Percentiles rank a stretch among this genome's conserved stretches.
Conservation (phyloP, 1,140 invertebrate species). For the Temnothorax longispinosus region DNA sequence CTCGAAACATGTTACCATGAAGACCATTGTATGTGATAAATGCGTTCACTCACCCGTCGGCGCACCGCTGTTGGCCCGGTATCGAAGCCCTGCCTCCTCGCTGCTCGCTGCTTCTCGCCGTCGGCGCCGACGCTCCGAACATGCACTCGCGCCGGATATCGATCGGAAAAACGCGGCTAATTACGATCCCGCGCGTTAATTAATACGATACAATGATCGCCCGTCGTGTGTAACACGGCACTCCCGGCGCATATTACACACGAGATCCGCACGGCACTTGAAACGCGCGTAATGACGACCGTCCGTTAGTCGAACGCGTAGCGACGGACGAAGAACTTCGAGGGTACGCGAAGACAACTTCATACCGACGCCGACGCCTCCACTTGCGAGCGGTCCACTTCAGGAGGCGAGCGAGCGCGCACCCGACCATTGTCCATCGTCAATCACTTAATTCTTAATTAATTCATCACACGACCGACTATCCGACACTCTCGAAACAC, state of each 20-base stretch:
- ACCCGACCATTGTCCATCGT: not conserved
- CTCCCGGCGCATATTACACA: not conserved
- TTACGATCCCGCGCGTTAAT: slow-evolving; percentile 14
- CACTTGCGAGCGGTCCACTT: not conserved
- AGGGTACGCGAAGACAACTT: not conserved
- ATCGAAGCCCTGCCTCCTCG: not conserved
- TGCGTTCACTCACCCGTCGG: not conserved
- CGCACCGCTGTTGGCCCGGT: not conserved
- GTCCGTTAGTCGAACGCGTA: not conserved
- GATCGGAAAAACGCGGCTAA: not conserved
- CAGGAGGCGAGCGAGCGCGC: not conserved
- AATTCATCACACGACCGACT: not conserved
- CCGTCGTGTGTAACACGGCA: not conserved
- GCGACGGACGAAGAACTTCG: not conserved
- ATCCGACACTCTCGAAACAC: not conserved
- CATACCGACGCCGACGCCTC: not conserved
- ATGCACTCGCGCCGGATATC: not conserved
- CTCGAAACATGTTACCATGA: not conserved
- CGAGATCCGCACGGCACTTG: not conserved
- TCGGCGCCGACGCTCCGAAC: not conserved
- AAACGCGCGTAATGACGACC: not conserved
- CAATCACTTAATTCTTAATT: not conserved
- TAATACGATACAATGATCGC: not conserved
- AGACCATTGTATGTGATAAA: not conserved
- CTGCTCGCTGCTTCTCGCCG: not conserved